Conservation (phyloP, 2,888 invertebrate species). For the Drosophila gaucha region DNA sequence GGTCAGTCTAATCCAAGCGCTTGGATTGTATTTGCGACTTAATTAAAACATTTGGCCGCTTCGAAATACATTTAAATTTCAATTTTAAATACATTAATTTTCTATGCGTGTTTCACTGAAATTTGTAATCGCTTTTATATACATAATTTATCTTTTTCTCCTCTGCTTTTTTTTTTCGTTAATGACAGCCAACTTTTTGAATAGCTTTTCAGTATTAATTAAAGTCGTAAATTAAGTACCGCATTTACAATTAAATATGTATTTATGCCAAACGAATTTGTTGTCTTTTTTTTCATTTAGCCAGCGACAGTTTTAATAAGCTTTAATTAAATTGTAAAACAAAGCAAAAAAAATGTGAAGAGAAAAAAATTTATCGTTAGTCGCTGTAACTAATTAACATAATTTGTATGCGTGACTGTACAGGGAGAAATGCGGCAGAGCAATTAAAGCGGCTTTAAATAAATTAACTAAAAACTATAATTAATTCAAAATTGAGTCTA, state of each 20-base stretch:
- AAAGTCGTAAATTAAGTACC: constrained; percentile 59
- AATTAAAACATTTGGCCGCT: constrained; percentile 67
- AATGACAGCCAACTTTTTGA: constrained; percentile 5
- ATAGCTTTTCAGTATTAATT: constrained; percentile 27
- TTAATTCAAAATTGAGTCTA: constrained; percentile 65
- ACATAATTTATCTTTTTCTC: background rate
- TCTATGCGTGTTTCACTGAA: constrained; percentile 13
- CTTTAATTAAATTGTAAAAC: constrained; percentile 64
- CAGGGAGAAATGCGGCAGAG: constrained; percentile 27
- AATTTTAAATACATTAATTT: constrained; percentile 16
- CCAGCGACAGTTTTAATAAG: constrained; percentile 65
- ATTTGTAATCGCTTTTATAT: constrained; percentile 8
- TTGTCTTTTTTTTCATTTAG: background rate
- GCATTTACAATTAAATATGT: constrained; percentile 51
- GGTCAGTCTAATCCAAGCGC: constrained; percentile 67
- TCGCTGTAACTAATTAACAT: constrained; percentile 73
- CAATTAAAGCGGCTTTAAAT: constrained; percentile 61
- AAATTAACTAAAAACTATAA: constrained; percentile 47
- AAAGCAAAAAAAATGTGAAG: constrained; percentile 24
- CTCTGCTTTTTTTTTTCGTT: background rate
- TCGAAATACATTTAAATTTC: constrained; percentile 30
- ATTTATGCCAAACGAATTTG: constrained; percentile 40
- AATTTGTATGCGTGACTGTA: constrained; percentile 65
- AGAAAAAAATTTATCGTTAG: constrained; percentile 30
- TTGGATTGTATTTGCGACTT: constrained; percentile 56